Conservation (phyloP, 23 tunicate species). For the Oikopleura albicans region DNA sequence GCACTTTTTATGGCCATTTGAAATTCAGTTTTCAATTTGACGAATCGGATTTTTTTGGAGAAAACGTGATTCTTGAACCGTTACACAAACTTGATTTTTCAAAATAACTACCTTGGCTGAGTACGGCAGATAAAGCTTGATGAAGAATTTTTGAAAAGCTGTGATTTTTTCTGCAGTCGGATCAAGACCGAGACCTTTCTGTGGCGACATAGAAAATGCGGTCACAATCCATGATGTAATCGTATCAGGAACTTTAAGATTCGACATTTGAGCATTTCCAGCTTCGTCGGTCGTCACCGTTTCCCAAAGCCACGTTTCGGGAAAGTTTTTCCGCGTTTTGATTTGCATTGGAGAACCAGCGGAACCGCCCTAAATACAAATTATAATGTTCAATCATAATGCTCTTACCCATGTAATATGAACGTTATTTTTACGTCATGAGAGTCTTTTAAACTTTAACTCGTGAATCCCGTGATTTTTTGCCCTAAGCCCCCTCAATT, state of each 20-base stretch:
- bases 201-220: background rate
- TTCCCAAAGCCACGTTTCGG: constrained; percentile 10
- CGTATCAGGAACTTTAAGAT: background rate
- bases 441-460: too few relatives aligned
- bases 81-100: too few relatives aligned
- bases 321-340: background rate
- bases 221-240: constrained; percentile 16
- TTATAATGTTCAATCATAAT: background rate
- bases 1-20: too few relatives aligned
- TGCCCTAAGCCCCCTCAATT: too few relatives aligned
- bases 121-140: constrained; percentile 8
- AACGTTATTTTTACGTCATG: too few relatives aligned
- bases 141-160: background rate
- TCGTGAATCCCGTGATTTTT: too few relatives aligned
- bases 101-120: background rate
- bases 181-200: background rate
- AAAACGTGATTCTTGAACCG: too few relatives aligned
- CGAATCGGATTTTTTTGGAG: too few relatives aligned
- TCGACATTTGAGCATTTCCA: background rate
- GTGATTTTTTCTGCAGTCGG: background rate
- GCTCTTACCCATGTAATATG: too few relatives aligned
- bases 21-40: too few relatives aligned
- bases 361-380: background rate
- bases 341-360: background rate
- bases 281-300: background rate